Evolutionary conservation across 2,888 invertebrate species (phyloP), one percentile per base, ranked within the genome.

Genomic region (Thereva nobilitata): DNA sequence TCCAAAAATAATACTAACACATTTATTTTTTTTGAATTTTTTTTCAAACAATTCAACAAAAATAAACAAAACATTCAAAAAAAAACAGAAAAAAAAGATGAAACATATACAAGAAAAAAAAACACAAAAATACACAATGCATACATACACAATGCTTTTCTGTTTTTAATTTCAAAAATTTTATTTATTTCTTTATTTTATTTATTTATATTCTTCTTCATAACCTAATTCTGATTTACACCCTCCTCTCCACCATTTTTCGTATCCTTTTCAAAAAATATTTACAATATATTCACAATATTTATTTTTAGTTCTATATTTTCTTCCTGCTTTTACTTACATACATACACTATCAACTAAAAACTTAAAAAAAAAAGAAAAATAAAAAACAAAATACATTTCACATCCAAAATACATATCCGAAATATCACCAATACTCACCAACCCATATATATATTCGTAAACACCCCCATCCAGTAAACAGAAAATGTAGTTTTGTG

Each of bases 81-180:
- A 64, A 59, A 66, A 67, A 63, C 61, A 59, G 44, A 6, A 56
- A 38, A 10, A 61, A 35, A 37, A 47, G 12, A 37, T 53, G 4
- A 8, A 53, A 53, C 34, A 41, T 41, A 42, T 40, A 55, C 54
- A 52, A 23, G 44, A 71, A 64, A 71, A 69, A n/a, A 52, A 64
- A 50, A 70, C 66, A 55, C 35, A 56, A 56, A 34, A 50, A 67
- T 53, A 61, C 65, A 65, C 61, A 50, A 67, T 50, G 56, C 65
- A 65, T 56, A 69, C 42, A 68, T 54, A 47, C 63, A 52, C 67
- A 10, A 66, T 61, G 23, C 66, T 66, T 52, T 70, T 70, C 70
- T 71, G 37, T 70, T 69, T 71, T 72, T 66, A 70, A 70, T 72
- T 71, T 74, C 72, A 75, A 35, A 38, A 37, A 49, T 61, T 50